phyloP scores from a whole-genome alignment of 2,888 invertebrate species.

The Erannis defoliaria region DNA sequence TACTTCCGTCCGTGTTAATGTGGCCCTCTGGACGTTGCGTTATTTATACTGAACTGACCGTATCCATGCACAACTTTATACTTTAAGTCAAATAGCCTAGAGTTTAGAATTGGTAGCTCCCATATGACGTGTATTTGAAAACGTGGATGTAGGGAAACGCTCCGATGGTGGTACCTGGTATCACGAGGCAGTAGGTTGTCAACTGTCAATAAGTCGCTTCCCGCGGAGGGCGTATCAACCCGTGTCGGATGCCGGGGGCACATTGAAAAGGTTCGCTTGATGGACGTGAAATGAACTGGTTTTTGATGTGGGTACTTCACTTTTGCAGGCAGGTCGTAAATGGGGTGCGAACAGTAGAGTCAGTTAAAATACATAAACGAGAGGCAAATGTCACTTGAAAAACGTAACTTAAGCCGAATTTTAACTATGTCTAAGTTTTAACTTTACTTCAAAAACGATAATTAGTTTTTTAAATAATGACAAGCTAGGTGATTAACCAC shows the following conservation, averaged over 20 bases:
- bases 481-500: no score
- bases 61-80: conserved; percentile 33
- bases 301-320: conserved; percentile 36
- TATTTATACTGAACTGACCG: conserved; percentile 33
- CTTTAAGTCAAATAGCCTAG: conserved; percentile 35
- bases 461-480: no score
- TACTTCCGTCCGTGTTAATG: conserved; percentile 47
- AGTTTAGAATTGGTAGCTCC: conserved; percentile 30
- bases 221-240: conserved; percentile 50
- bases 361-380: conserved; percentile 15
- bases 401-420: neutral
- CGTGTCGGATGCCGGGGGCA: conserved; percentile 46
- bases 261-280: conserved; percentile 50
- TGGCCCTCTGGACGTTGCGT: conserved; percentile 40
- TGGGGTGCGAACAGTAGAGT: conserved; percentile 20
- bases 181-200: conserved; percentile 46
- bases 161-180: conserved; percentile 39
- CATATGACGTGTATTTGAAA: conserved; percentile 45
- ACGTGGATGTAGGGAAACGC: conserved; percentile 51
- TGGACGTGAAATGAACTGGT: conserved; percentile 46
- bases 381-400: conserved; percentile 9
- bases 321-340: conserved; percentile 27
- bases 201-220: conserved; percentile 58
- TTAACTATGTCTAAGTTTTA: no score
- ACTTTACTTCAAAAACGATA: no score